These are phyloP conservation scores for Urechis unicinctus DNA, from an alignment of 2,888 invertebrate species.

Conservation along the genomic window DNA sequence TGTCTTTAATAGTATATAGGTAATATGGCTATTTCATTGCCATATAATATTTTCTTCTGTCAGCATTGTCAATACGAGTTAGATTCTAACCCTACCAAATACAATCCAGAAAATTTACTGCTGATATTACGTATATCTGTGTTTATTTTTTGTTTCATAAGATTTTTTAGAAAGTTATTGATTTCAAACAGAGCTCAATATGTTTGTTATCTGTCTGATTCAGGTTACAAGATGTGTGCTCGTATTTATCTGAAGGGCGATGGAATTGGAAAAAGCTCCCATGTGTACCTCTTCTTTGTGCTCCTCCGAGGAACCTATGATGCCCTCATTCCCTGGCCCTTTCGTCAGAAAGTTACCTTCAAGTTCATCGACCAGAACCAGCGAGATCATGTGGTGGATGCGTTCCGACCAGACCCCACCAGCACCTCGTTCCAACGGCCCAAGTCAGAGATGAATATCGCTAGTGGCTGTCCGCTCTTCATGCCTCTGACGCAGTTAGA, in stretches of 20 bases:
- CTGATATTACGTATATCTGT: no score
- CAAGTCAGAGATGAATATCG: slow-evolving; percentile 47
- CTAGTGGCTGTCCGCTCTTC: slow-evolving; percentile 47
- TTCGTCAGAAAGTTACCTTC: slow-evolving; percentile 32
- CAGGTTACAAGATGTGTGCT: slow-evolving; percentile 42
- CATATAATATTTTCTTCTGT: no score
- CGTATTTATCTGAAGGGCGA: slow-evolving; percentile 45
- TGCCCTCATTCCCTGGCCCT: slow-evolving; percentile 42
- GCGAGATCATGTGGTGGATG: slow-evolving; percentile 39
- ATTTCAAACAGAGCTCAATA: no score
- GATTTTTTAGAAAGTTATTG: no score
- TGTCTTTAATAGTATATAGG: no score
- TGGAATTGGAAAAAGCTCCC: slow-evolving; percentile 41
- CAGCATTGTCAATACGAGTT: no score
- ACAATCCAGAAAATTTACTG: no score
- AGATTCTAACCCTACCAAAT: no score
- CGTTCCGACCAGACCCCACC: slow-evolving; percentile 44
- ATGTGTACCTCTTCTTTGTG: slow-evolving; percentile 46
- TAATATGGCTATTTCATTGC: no score
- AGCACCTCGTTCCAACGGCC: slow-evolving; percentile 45
- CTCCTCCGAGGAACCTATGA: slow-evolving; percentile 39
- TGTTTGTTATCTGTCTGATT: no score
- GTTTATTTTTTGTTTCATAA: no score
- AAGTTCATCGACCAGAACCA: slow-evolving; percentile 42
- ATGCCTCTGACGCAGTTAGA: slow-evolving; percentile 22